A percentile compares a stretch with the other conserved stretches of the same genome.
phyloP scores from a whole-genome alignment of 92 coral and sea anemone genomes.

The Anthopleura xanthogrammica region DNA sequence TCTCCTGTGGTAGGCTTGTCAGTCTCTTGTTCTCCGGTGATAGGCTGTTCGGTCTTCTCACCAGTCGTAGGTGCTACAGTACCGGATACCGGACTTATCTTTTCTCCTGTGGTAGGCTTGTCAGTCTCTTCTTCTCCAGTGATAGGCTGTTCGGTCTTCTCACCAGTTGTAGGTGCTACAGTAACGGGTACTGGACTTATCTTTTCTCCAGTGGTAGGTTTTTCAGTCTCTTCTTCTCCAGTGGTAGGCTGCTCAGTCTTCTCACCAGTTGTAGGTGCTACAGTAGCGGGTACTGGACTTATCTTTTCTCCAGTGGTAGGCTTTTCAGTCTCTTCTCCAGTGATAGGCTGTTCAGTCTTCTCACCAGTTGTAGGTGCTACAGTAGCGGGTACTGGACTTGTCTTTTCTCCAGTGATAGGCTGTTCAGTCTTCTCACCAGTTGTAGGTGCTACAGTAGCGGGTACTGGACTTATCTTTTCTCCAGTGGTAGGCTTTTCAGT shows the following conservation, averaged over 20 bases:
- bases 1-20: no score
- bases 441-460: neutral
- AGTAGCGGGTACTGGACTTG: neutral
- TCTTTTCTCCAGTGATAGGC: neutral
- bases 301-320: no score
- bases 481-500: neutral
- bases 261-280: no score
- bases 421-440: neutral
- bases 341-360: neutral
- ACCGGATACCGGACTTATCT: neutral
- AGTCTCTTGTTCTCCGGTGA: no score
- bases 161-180: no score
- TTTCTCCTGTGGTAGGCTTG: neutral
- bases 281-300: no score
- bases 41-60: no score
- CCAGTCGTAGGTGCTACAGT: neutral
- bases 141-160: no score
- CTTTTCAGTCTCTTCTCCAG: neutral
- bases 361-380: neutral
- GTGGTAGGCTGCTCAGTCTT: neutral
- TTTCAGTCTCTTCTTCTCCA: conserved; percentile 3
- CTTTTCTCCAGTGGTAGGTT: no score
- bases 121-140: no score
- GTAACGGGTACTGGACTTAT: no score
- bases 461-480: neutral